phyloP scores from a whole-genome alignment of 2,888 invertebrate species.

The Drosophila maculinotata region DNA sequence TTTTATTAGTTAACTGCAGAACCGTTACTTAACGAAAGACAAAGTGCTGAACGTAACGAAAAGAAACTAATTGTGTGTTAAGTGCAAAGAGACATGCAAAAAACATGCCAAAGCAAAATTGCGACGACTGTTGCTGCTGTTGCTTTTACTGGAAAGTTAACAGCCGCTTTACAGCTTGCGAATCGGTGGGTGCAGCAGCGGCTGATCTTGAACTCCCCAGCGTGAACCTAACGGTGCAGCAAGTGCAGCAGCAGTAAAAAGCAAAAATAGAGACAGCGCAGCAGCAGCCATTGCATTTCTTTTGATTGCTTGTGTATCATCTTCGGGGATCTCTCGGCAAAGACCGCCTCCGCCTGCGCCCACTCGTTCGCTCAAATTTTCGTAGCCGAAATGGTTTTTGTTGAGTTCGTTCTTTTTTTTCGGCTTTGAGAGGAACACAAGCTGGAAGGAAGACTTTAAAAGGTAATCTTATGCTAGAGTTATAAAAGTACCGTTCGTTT shows the following conservation, averaged over 20 bases:
- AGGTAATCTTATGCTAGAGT: conserved; percentile 75
- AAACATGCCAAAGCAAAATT: conserved; percentile 60
- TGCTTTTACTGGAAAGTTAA: conserved; percentile 25
- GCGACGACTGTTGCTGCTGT: conserved; percentile 24
- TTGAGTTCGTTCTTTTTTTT: conserved; percentile 54
- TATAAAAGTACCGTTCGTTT: conserved; percentile 79
- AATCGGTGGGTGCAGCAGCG: conserved; percentile 65
- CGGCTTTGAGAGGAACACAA: conserved; percentile 53
- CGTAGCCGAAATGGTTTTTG: conserved; percentile 61
- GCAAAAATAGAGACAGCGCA: conserved; percentile 27
- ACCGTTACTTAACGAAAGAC: conserved; percentile 56
- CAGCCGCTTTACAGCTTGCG: conserved; percentile 26
- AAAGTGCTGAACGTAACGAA: conserved; percentile 52
- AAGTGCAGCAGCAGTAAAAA: conserved; percentile 60
- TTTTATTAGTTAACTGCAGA: conserved; percentile 64
- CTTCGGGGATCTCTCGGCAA: conserved; percentile 67
- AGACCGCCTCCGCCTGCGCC: conserved; percentile 52
- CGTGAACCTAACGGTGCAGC: conserved; percentile 67
- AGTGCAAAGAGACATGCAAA: conserved; percentile 66
- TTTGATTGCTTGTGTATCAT: conserved; percentile 81
- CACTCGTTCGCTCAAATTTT: conserved; percentile 59
- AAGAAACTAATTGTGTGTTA: conserved; percentile 60
- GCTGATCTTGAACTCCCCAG: conserved; percentile 69
- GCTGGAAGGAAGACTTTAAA: conserved; percentile 51
- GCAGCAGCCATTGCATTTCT: conserved; percentile 67